A percentile compares a stretch with the other conserved stretches of the same genome.
Conservation (phyloP, 2,888 invertebrate genomes). For the Microdon myrmicae region DNA sequence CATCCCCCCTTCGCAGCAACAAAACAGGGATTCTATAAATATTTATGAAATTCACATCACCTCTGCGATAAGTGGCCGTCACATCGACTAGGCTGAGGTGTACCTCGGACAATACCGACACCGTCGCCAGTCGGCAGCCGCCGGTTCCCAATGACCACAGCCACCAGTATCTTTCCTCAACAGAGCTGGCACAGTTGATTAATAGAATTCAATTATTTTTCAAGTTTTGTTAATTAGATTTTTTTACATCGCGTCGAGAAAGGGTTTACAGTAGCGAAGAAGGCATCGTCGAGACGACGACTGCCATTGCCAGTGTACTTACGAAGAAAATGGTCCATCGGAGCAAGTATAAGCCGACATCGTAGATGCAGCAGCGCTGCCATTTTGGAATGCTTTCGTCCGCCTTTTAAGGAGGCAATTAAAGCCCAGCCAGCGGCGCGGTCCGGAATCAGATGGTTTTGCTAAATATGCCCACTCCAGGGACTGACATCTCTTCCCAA, state of each 20-base stretch:
- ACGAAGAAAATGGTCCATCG: conserved; percentile 30
- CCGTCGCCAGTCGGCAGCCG: not conserved
- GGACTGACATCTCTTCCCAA: conserved; percentile 15
- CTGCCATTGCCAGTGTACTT: too few species aligned
- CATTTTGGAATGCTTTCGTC: conserved; percentile 38
- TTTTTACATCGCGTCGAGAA: conserved; percentile 10
- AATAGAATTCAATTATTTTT: conserved; percentile 51
- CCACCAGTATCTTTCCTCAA: conserved; percentile 5
- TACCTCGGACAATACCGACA: not conserved
- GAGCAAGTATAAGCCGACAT: conserved; percentile 21
- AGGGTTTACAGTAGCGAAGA: conserved; percentile 27
- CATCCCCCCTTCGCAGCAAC: not conserved
- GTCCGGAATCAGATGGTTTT: conserved; percentile 2
- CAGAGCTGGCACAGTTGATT: conserved; percentile 40
- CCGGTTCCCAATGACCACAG: too few species aligned
- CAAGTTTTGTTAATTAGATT: conserved; percentile 51
- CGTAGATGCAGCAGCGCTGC: conserved; percentile 34
- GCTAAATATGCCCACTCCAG: conserved; percentile 13
- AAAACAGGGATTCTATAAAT: conserved; percentile 37
- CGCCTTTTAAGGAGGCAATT: conserved; percentile 50
- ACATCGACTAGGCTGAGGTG: too few species aligned
- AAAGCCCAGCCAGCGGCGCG: conserved; percentile 15
- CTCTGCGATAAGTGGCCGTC: conserved; percentile 38
- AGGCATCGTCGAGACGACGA: not conserved
- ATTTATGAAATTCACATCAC: conserved; percentile 50